Conservation (phyloP, 2,113 vertebrate genomes). For the Bubo scandiacus region DNA sequence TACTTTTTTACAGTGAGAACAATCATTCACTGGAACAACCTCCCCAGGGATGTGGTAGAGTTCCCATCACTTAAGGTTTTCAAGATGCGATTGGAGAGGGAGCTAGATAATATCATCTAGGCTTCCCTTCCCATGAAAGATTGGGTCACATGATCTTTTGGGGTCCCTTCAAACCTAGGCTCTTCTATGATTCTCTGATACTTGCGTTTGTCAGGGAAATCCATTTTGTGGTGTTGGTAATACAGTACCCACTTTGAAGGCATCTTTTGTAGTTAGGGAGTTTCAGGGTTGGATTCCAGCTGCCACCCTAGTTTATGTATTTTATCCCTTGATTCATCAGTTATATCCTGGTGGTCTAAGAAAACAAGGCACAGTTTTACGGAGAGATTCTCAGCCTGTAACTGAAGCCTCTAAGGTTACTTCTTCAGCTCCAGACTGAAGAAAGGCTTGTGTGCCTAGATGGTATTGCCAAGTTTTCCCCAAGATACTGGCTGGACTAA, state of each 20-base stretch:
- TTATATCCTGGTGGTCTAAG: neutral
- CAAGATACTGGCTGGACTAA: neutral
- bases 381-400: neutral
- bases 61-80: neutral
- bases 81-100: neutral
- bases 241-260: neutral
- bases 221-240: neutral
- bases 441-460: neutral
- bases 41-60: neutral
- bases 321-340: neutral
- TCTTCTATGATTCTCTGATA: neutral
- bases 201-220: neutral
- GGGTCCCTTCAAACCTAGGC: neutral
- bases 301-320: neutral
- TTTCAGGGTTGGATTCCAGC: neutral
- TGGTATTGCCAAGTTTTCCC: neutral
- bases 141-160: neutral
- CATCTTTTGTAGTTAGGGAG: neutral
- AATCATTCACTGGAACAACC: neutral
- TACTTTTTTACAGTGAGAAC: neutral
- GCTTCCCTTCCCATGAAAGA: neutral
- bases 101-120: neutral
- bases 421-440: neutral
- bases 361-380: neutral
- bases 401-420: neutral